Evolutionary conservation across 2,888 invertebrate genomes (phyloP), one percentile per base, ranked within the genome.

Genomic region (Pachycephus smyrnensis): DNA sequence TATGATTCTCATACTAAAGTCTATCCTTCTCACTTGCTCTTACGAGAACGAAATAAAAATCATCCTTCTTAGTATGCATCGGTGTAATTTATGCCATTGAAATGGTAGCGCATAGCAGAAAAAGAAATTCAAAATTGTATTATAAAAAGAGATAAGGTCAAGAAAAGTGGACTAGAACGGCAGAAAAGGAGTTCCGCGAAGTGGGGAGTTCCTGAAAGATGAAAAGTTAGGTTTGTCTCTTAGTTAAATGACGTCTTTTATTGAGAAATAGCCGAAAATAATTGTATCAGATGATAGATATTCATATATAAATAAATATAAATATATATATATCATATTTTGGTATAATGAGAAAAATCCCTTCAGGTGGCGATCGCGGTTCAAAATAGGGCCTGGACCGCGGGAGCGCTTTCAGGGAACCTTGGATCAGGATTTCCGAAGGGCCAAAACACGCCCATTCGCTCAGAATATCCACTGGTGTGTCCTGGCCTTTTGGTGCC

Each of bases 311-410:
- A 32, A 71, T 33, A 71, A 12, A 71, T 71, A 31, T 32, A 32
- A 71, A 71, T 31, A 12, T n/a, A 71, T 68, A 68, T 33, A 71
- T 71, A 71, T 71, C 71, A 87, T 89, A 89, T 89, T 89, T 89
- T 89, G 89, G 86, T 89, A 89, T 87, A 88, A 86, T 84, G 83
- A 74, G 15, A 31, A 71, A 12, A 71, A 71, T 31, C 71, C 31
- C 71, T 71, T 31, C 32, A 33, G 71, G 71, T 85, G 83, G 85
- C 85, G 85, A 86, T 85, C 85, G 83, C 86, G 88, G 86, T 88
- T 85, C 88, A 89, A 89, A 88, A 88, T 90, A 90, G 90, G 90
- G 90, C 90, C 89, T 90, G 89, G 86, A 87, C 87, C 88, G 86
- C 80, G 82, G 69, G 69, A 35, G 73, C 75, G 75, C 71, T 71